A percentile compares a stretch with the other conserved stretches of the same genome.
phyloP scores from a whole-genome alignment of 2,797 vertebrate species.

The Gadopsis marmoratus region DNA sequence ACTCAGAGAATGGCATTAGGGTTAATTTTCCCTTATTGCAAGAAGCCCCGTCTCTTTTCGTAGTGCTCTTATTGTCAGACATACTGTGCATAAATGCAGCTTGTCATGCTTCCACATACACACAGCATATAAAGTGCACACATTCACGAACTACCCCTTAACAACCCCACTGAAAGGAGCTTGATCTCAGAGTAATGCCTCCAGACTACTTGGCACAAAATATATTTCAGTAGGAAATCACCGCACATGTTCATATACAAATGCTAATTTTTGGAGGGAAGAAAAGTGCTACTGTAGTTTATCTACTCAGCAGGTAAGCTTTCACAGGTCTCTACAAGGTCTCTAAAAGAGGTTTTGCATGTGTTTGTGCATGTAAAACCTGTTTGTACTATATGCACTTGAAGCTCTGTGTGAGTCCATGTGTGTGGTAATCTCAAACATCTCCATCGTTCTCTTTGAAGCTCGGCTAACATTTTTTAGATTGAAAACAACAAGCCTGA shows the following conservation, averaged over 20 bases:
- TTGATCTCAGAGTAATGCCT: constrained; percentile 70
- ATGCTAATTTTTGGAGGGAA: constrained; percentile 75
- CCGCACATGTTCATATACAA: constrained; percentile 76
- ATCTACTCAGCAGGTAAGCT: constrained; percentile 60
- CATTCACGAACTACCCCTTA: constrained; percentile 12
- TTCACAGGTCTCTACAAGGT: constrained; percentile 73
- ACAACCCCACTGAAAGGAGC: constrained; percentile 57
- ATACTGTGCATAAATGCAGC: constrained; percentile 22
- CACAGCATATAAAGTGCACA: constrained; percentile 17
- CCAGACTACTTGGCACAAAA: constrained; percentile 71
- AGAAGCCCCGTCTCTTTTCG: constrained; percentile 8
- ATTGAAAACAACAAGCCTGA: constrained; percentile 73
- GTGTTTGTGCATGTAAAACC: constrained; percentile 47
- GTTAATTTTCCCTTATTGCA: constrained; percentile 8
- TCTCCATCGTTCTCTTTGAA: constrained; percentile 44
- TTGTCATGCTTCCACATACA: constrained; percentile 5
- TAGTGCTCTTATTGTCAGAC: constrained; percentile 51
- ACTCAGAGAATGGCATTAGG: constrained; percentile 51
- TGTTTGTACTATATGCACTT: constrained; percentile 43
- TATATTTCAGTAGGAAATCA: constrained; percentile 67
- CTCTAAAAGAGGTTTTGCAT: background rate
- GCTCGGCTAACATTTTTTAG: constrained; percentile 52
- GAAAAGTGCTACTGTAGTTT: constrained; percentile 66
- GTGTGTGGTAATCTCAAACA: constrained; percentile 43
- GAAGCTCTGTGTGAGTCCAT: constrained; percentile 31